phyloP scores from a whole-genome alignment of 2,113 vertebrate genomes.

The Equus przewalskii region DNA sequence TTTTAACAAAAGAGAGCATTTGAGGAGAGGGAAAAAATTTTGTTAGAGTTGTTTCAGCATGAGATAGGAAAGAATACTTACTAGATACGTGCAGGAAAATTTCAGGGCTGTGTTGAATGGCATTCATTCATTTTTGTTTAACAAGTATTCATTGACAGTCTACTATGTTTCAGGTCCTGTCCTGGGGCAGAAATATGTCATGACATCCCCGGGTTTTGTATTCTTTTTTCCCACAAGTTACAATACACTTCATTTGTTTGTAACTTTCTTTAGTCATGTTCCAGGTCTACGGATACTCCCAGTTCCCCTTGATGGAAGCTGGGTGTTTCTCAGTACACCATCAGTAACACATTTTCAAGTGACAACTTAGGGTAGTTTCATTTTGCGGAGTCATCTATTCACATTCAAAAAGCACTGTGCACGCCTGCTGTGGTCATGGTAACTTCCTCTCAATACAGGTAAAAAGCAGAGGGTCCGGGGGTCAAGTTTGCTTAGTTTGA shows the following conservation, averaged over 20 bases:
- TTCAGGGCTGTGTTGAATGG: not conserved
- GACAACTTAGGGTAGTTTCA: not conserved
- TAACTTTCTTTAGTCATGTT: not conserved
- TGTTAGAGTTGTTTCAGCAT: conserved; percentile 9
- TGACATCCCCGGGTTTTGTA: not conserved
- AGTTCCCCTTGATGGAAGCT: not conserved
- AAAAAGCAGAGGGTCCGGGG: not conserved
- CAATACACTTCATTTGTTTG: not conserved
- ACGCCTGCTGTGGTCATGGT: not conserved
- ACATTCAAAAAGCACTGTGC: not conserved
- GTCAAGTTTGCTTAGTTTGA: not conserved
- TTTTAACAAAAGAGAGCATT: not conserved
- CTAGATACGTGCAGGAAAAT: not conserved
- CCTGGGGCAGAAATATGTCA: not conserved
- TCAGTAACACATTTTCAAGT: conserved; percentile 11
- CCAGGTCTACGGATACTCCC: not conserved
- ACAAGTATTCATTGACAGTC: not conserved
- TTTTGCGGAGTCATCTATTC: conserved; percentile 3
- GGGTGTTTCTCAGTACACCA: not conserved
- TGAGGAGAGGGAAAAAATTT: not conserved
- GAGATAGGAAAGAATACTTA: not conserved
- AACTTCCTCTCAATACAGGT: not conserved
- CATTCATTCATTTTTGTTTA: conserved; percentile 4
- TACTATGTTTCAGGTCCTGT: not conserved
- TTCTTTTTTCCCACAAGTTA: not conserved